Evolutionary conservation across 2,113 vertebrate genomes (phyloP).

Genomic region (Rattus norvegicus): GRCr8 NC_086020.1:140211501-140212000

Average conservation of each 20-base stretch:
- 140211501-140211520: not conserved
- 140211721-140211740: not conserved
- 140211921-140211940: not conserved
- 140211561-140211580: not conserved
- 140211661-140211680: not conserved
- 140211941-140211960: no score
- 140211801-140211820: not conserved
- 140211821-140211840: not conserved
- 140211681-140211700: not conserved
- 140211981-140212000: not conserved
- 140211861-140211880: not conserved
- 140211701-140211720: not conserved
- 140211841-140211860: no score
- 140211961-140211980: not conserved
- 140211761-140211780: not conserved
- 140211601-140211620: not conserved
- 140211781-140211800: not conserved
- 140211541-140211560: not conserved
- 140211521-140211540: not conserved
- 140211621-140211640: not conserved
- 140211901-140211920: not conserved
- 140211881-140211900: not conserved
- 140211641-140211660: not conserved
- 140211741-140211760: not conserved
- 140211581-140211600: not conserved